These are phyloP conservation scores for Pseudomyrmex dendroicus DNA, from an alignment of 1,140 invertebrate species.

Conservation along the genomic window DNA sequence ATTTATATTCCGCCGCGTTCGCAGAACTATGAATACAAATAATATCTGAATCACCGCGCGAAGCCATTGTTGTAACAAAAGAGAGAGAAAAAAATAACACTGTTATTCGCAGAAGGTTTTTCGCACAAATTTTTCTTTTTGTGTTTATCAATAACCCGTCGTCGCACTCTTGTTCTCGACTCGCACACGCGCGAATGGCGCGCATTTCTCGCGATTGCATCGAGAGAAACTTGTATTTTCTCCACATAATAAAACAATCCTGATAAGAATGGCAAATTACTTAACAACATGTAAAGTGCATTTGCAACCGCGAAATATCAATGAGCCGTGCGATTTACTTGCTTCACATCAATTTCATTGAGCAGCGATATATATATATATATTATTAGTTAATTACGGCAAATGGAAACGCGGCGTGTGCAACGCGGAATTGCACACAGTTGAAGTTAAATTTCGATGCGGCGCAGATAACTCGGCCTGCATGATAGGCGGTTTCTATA, in stretches of 20 bases:
- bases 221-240: no score
- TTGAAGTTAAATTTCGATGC: conserved; percentile 66
- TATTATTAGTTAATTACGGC: conserved; percentile 46
- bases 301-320: no score
- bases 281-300: no score
- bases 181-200: no score
- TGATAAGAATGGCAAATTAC: no score
- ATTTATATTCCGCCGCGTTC: neutral
- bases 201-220: no score
- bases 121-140: neutral
- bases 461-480: conserved; percentile 17
- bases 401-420: conserved; percentile 9
- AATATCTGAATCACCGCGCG: conserved; percentile 1
- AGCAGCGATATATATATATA: neutral
- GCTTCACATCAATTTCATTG: no score
- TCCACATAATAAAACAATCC: no score
- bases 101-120: neutral
- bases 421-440: conserved; percentile 26
- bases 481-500: conserved; percentile 37
- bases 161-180: no score
- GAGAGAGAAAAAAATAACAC: conserved; percentile 22
- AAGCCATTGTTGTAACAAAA: conserved; percentile 21
- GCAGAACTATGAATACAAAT: neutral
- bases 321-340: no score
- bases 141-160: conserved; percentile 9